A percentile compares a stretch with the other conserved stretches of the same genome.
These are phyloP conservation scores for Oreortyx pictus DNA, from an alignment of 2,797 vertebrate species.

Conservation along the genomic window DNA sequence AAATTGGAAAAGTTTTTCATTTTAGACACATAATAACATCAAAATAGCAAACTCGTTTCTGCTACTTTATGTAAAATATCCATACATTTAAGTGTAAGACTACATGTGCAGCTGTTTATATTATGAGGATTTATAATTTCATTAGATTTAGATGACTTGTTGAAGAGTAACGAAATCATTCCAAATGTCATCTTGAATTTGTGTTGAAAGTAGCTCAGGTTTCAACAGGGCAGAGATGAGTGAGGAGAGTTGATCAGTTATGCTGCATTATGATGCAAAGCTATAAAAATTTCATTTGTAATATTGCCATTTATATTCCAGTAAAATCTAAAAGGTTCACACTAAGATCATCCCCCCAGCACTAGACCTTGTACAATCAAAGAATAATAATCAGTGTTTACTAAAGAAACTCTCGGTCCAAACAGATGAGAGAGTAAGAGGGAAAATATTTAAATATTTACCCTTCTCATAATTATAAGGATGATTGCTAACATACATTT, in stretches of 20 bases:
- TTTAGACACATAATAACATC: background rate
- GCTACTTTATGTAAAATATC: background rate
- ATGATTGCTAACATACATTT: background rate
- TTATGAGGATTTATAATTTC: background rate
- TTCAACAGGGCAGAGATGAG: background rate
- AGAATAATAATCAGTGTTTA: background rate
- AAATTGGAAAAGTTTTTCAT: background rate
- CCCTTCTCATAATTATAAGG: background rate
- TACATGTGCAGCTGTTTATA: background rate
- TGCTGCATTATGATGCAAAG: background rate
- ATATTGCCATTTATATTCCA: constrained; percentile 23
- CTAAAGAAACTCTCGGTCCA: background rate
- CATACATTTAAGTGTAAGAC: background rate
- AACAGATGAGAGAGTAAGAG: background rate
- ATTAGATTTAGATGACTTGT: background rate
- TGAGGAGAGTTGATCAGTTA: background rate
- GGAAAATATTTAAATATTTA: background rate
- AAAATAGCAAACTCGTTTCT: background rate
- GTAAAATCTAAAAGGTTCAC: constrained; percentile 2
- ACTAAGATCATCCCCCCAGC: background rate
- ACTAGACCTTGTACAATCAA: background rate
- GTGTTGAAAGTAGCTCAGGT: background rate
- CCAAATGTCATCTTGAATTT: background rate
- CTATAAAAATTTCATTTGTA: background rate
- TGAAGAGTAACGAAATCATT: background rate